A percentile compares a stretch with the other conserved stretches of the same genome.
These are phyloP conservation scores for Ophiodon elongatus DNA, from an alignment of 2,113 vertebrate species.

Conservation along the genomic window DNA sequence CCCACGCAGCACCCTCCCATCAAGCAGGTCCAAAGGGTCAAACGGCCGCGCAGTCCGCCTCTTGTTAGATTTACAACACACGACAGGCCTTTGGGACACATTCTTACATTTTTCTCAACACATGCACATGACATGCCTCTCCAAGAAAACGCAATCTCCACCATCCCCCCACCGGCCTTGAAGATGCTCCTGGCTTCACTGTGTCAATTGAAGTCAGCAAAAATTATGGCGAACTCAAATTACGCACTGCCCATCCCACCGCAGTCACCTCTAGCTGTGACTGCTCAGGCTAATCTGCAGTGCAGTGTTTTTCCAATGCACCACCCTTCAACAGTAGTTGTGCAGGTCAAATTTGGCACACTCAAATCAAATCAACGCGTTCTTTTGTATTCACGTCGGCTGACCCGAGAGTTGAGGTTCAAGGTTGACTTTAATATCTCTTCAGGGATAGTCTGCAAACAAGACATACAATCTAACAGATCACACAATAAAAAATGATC, in stretches of 20 bases:
- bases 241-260: conserved; percentile 11
- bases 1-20: conserved; percentile 56
- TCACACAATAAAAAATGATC: neutral
- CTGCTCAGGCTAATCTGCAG: conserved; percentile 23
- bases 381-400: neutral
- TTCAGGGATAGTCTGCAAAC: conserved; percentile 26
- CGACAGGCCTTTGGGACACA: conserved; percentile 61
- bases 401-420: neutral
- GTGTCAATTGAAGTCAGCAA: conserved; percentile 40
- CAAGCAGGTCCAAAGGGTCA: conserved; percentile 65
- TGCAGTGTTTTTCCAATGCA: conserved; percentile 19
- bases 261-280: conserved; percentile 30
- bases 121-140: conserved; percentile 28
- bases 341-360: neutral
- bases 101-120: conserved; percentile 59
- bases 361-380: neutral
- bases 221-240: conserved; percentile 18
- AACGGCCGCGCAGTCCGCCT: conserved; percentile 47
- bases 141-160: conserved; percentile 39
- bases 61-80: conserved; percentile 72
- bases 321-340: neutral
- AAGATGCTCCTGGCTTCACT: conserved; percentile 16
- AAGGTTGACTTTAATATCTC: conserved; percentile 16
- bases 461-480: conserved; percentile 15
- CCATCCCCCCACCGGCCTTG: conserved; percentile 56